Conservation (phyloP, 2,113 vertebrate species). For the Neolamprologus variostigma region DNA sequence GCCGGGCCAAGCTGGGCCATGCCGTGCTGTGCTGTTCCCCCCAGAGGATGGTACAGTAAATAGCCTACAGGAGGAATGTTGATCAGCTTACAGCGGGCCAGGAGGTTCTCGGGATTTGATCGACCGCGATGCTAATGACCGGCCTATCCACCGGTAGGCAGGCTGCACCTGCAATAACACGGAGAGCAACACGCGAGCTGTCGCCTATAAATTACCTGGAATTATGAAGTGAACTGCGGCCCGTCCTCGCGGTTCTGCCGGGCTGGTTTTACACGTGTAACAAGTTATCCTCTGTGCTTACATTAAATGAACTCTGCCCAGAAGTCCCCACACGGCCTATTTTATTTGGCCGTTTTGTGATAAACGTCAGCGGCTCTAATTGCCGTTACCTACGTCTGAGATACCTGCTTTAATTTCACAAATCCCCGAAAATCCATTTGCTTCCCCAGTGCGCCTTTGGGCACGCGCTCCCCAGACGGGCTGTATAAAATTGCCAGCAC, state of each 20-base stretch:
- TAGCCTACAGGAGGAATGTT: slow-evolving; percentile 59
- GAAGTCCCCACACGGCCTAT: background rate
- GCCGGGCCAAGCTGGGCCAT: background rate
- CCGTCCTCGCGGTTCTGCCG: background rate
- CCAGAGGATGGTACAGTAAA: slow-evolving; percentile 56
- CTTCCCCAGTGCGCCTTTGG: slow-evolving; percentile 7
- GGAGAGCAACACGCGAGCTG: background rate
- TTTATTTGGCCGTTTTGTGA: background rate
- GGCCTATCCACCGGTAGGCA: background rate
- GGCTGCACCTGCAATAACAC: slow-evolving; percentile 46
- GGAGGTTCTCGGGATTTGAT: slow-evolving; percentile 24
- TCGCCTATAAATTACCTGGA: background rate
- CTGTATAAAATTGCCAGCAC: background rate
- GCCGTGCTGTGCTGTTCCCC: slow-evolving; percentile 1
- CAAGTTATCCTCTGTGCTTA: background rate
- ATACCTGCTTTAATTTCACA: background rate
- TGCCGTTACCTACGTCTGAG: background rate
- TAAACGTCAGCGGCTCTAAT: background rate
- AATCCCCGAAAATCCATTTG: background rate
- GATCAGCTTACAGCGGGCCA: slow-evolving; percentile 57
- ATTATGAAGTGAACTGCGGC: background rate
- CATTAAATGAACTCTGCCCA: background rate
- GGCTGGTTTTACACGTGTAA: background rate
- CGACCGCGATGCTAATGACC: slow-evolving; percentile 6
- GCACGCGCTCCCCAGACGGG: background rate